These are phyloP conservation scores for Parochlus steinenii DNA, from an alignment of 2,888 invertebrate species.

Conservation along the genomic window DNA sequence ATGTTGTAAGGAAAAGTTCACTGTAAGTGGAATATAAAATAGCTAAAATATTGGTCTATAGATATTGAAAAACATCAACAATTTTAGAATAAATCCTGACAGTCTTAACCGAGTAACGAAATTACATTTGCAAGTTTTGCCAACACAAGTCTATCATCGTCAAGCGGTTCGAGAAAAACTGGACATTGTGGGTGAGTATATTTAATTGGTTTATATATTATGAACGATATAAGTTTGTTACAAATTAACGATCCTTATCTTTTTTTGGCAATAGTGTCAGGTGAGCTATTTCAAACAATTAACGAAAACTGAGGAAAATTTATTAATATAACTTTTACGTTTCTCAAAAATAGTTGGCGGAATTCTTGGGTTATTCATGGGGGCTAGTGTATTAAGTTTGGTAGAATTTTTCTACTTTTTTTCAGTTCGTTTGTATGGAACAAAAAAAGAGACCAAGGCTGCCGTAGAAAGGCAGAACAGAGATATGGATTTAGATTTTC, in stretches of 20 bases:
- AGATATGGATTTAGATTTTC: no score
- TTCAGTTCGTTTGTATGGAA: constrained; percentile 19
- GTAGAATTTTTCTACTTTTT: constrained; percentile 40
- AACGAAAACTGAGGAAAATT: constrained; percentile 1
- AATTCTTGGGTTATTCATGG: constrained; percentile 39
- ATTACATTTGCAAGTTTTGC: constrained; percentile 22
- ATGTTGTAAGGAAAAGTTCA: constrained; percentile 24
- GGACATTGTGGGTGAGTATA: constrained; percentile 24
- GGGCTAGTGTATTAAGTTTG: constrained; percentile 40
- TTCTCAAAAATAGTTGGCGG: constrained; percentile 39
- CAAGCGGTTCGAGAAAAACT: constrained; percentile 30
- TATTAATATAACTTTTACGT: constrained; percentile 3
- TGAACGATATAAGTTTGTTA: no score
- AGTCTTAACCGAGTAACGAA: no score
- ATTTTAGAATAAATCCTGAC: background rate
- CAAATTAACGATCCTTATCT: no score
- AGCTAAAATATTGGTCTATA: constrained; percentile 23
- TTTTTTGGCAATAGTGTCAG: no score
- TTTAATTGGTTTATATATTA: background rate
- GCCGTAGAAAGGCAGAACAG: no score
- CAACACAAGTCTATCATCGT: constrained; percentile 31
- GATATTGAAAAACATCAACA: constrained; percentile 17
- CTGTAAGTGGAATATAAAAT: constrained; percentile 7
- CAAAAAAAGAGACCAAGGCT: no score
- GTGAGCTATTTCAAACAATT: no score